Evolutionary conservation across 2,113 vertebrate genomes (phyloP), one percentile per base, ranked within the genome.

Genomic region (Noctilio leporinus): DNA sequence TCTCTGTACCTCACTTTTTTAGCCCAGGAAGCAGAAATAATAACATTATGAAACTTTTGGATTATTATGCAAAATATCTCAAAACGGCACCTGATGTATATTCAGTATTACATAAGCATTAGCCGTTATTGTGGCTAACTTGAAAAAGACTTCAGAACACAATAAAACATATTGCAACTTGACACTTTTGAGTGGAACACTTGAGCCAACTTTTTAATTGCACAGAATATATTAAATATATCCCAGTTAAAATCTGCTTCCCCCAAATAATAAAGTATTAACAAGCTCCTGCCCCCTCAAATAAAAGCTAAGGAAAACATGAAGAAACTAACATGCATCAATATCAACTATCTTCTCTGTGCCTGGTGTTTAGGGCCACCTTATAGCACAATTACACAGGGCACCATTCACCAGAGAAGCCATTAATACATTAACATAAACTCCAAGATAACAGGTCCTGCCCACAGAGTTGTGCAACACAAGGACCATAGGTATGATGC

Each of bases 361-460:
- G 10, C 6, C 17, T 28, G 16, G 5, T 22, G 33, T 55, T 83
- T 22, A n/a, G 17, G 16, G 8, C n/a, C 51, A 40, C 45, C 35
- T 19, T 33, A 20, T n/a, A 28, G 47, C 8, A 40, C 20, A 51
- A 16, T 4, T 45, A 3, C 38, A 12, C 4, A 15, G 7, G 2
- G 4, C 10, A 7, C 10, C 6, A 45, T 3, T 78, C 24, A 35
- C 2, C 11, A 43, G 55, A 59, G 11, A 9, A 55, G 35, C 24
- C 40, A 51, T 12, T 33, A 26, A 38, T 22, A 65, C 40, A 51
- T 12, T 33, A 26, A 38, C 17, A 65, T 5, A 28, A 38, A 57
- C 0, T 1, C 4, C 19, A 17, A 38, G 9, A 16, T 11, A 24
- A n/a, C 0, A 0, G 11, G 30, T 4, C 4, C 0, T 3, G 38